phyloP scores from a whole-genome alignment of 92 coral and sea anemone genomes.

The Palythoa grandiflora region DNA sequence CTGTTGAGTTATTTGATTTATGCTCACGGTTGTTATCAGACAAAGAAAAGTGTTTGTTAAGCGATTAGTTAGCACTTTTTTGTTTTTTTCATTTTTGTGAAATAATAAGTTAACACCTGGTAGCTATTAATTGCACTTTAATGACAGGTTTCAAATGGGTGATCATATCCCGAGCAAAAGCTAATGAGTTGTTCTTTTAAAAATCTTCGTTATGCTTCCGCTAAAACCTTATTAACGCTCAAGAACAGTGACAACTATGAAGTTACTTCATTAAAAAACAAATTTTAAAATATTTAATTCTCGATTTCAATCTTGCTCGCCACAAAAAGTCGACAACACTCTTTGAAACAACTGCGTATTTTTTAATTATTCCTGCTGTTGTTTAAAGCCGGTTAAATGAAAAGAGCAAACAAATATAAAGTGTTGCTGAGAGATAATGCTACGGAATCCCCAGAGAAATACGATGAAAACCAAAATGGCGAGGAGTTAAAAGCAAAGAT shows the following conservation, averaged over 20 bases:
- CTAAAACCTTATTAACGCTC: conserved; percentile 19
- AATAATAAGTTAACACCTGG: conserved; percentile 3
- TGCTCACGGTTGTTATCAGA: neutral
- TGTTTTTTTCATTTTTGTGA: neutral
- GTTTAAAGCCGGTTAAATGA: neutral
- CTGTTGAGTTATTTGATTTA: neutral
- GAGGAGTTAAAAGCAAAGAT: conserved; percentile 48
- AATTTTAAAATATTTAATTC: neutral
- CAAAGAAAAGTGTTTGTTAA: neutral
- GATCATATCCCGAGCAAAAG: neutral
- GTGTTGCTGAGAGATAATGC: neutral
- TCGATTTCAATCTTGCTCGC: neutral
- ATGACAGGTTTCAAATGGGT: neutral
- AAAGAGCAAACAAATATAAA: conserved; percentile 18
- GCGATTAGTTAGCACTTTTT: neutral
- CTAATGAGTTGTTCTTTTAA: conserved; percentile 14
- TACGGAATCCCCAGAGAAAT: neutral
- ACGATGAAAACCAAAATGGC: conserved; percentile 33
- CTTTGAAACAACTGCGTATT: neutral
- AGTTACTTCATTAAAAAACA: neutral
- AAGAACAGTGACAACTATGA: neutral
- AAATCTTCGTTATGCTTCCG: neutral
- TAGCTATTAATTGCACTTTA: neutral
- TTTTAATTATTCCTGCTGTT: neutral
- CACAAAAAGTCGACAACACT: neutral